Conservation (phyloP, 1,140 invertebrate genomes). For the Batillaria attramentaria region DNA sequence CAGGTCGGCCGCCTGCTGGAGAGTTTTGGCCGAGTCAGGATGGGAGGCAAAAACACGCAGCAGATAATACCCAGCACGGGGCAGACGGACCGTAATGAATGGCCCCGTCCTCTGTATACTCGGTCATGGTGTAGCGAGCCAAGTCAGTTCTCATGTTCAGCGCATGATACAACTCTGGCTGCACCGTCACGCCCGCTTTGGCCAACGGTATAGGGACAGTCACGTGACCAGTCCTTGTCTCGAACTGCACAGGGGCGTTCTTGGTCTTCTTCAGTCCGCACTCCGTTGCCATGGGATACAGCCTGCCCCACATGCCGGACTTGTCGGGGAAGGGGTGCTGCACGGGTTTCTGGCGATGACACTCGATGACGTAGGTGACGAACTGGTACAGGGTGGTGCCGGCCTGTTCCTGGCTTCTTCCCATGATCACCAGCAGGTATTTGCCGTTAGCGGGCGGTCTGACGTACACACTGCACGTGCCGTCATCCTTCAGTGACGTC, state of each 20-base stretch:
- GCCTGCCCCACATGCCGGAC: background rate
- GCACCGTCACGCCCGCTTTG: background rate
- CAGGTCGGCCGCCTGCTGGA: background rate
- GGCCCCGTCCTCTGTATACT: slow-evolving; percentile 15
- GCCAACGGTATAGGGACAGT: background rate
- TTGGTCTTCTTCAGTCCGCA: background rate
- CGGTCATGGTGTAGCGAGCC: background rate
- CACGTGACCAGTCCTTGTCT: background rate
- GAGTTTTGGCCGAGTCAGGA: background rate
- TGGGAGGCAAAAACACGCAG: background rate
- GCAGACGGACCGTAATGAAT: background rate
- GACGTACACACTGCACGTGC: slow-evolving; percentile 15
- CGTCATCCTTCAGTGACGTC: slow-evolving; percentile 8
- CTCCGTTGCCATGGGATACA: slow-evolving; percentile 7
- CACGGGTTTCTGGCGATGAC: background rate
- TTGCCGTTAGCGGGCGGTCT: background rate
- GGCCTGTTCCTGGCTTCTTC: background rate
- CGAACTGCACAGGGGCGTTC: background rate
- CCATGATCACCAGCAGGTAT: background rate
- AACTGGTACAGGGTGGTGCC: background rate
- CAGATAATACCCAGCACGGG: background rate
- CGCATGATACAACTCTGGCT: background rate
- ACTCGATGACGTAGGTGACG: background rate
- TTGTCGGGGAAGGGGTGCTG: too few relatives aligned
- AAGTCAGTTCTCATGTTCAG: background rate